phyloP scores from a whole-genome alignment of 2,888 invertebrate genomes.

The Lordiphosa andalusiaca region DNA sequence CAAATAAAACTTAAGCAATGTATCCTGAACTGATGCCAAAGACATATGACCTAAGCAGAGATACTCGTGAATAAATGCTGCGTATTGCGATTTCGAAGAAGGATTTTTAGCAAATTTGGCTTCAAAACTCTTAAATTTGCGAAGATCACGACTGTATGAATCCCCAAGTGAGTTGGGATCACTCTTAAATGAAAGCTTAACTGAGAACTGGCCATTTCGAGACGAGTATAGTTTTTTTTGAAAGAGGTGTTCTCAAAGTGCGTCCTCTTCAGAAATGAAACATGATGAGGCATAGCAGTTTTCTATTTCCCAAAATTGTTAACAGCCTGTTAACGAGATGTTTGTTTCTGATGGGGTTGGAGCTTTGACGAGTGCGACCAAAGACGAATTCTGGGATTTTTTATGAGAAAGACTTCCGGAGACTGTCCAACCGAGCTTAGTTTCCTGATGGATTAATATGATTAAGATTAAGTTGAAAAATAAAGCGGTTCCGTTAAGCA shows the following conservation, averaged over 20 bases:
- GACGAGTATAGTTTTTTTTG: constrained; percentile 7
- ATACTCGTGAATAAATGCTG: not conserved
- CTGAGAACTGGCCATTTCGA: constrained; percentile 1
- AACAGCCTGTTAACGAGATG: too few species aligned
- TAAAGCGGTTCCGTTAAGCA: too few species aligned
- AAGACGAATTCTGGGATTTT: not conserved
- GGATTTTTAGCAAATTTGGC: not conserved
- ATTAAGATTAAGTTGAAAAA: too few species aligned
- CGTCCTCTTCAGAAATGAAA: constrained; percentile 4
- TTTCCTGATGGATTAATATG: not conserved
- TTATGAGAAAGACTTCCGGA: not conserved
- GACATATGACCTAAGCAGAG: not conserved
- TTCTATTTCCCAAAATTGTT: not conserved
- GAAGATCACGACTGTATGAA: not conserved
- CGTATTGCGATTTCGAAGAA: not conserved
- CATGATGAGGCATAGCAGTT: not conserved
- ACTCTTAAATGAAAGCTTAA: not conserved
- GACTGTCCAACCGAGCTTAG: not conserved
- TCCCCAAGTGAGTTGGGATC: not conserved
- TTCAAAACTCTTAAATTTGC: not conserved
- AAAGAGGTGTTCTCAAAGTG: constrained; percentile 19
- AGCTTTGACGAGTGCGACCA: too few species aligned
- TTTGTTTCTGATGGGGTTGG: too few species aligned
- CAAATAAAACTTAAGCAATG: too few species aligned
- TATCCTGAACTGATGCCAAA: not conserved